Evolutionary conservation across 1,140 invertebrate species (phyloP).

Genomic region (Pentalonia nigronervosa): DNA sequence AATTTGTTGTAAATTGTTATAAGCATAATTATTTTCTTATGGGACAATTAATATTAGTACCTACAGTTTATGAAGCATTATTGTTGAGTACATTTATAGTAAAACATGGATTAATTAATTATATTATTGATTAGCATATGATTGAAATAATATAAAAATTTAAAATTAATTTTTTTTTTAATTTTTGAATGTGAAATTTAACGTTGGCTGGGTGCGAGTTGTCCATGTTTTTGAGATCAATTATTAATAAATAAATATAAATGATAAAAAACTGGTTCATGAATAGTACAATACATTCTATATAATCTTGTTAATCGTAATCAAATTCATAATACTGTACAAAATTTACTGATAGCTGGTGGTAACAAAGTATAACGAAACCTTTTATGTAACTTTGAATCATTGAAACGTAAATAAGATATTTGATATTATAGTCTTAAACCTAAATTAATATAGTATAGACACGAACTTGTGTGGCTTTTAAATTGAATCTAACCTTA

Average conservation of each 20-base stretch:
- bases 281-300: not conserved
- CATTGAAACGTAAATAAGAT: not conserved
- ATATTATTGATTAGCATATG: not conserved
- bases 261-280: not conserved
- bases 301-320: not conserved
- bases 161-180: not conserved
- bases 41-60: no score
- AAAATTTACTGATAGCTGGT: not conserved
- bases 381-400: not conserved
- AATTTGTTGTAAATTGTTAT: no score
- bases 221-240: not conserved
- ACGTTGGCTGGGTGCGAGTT: not conserved
- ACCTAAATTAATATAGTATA: not conserved
- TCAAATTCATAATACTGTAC: not conserved
- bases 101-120: not conserved
- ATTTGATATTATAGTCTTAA: not conserved
- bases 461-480: no score
- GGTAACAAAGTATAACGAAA: not conserved
- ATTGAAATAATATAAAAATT: not conserved
- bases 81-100: not conserved
- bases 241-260: slow-evolving; percentile 8
- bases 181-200: not conserved
- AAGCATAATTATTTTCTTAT: no score
- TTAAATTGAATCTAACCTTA: not conserved
- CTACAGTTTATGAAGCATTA: no score